Evolutionary conservation across 2,113 vertebrate genomes (phyloP).

Genomic region (Puffinus mauretanicus): DNA sequence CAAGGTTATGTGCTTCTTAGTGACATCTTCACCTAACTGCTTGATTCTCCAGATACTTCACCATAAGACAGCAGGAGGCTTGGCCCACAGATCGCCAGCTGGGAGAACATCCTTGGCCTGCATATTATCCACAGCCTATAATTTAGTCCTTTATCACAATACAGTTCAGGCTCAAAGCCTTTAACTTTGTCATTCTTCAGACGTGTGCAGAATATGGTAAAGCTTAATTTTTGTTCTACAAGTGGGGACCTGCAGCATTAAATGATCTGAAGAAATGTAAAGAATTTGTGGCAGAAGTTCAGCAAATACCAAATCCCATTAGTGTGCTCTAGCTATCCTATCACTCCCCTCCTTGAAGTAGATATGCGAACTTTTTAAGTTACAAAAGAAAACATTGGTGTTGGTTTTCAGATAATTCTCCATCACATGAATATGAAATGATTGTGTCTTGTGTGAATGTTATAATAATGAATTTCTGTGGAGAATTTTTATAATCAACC

Average conservation of each 20-base stretch:
- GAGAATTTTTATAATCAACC: neutral
- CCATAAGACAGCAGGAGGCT: neutral
- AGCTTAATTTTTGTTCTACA: neutral
- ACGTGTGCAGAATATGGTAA: neutral
- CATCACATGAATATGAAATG: fast-evolving
- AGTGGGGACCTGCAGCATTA: neutral
- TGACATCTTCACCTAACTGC: neutral
- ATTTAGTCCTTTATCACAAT: neutral
- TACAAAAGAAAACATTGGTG: neutral
- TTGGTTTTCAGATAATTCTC: neutral
- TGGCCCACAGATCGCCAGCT: neutral
- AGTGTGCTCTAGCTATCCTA: neutral
- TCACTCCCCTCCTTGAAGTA: neutral
- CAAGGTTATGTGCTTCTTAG: neutral
- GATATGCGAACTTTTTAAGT: neutral
- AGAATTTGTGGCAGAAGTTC: neutral
- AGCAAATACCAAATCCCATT: neutral
- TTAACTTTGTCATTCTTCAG: neutral
- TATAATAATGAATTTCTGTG: neutral
- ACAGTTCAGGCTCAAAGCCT: neutral
- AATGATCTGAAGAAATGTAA: neutral
- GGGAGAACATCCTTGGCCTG: neutral
- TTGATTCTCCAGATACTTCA: neutral
- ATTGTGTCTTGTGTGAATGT: neutral
- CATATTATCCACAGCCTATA: neutral